phyloP scores from a whole-genome alignment of 2,113 vertebrate species.

The Peromyscus polionotus region DNA sequence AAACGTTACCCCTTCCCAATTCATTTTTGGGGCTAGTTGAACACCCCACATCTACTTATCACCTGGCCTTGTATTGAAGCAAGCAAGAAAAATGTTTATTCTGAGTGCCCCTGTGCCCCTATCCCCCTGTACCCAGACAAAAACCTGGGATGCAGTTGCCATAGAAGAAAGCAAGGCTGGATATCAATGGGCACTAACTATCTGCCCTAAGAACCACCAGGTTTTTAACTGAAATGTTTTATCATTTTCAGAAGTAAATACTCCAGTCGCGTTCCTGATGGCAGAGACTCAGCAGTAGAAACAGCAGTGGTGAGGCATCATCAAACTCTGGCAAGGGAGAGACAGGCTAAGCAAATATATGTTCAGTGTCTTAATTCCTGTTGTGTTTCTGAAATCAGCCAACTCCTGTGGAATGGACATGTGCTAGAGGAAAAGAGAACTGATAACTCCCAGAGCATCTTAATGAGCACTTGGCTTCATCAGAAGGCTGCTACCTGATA shows the following conservation, averaged over 20 bases:
- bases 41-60: neutral
- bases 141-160: neutral
- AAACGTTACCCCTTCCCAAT: neutral
- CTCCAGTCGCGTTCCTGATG: neutral
- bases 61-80: neutral
- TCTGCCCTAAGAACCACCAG: neutral
- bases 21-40: neutral
- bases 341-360: constrained; percentile 45
- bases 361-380: constrained; percentile 1
- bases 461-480: neutral
- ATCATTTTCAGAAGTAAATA: constrained; percentile 1
- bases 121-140: neutral
- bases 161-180: neutral
- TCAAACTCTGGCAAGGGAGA: constrained; percentile 20
- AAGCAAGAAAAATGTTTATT: neutral
- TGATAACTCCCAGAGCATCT: neutral
- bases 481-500: neutral
- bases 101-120: neutral
- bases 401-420: constrained; percentile 37
- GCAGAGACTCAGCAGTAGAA: neutral
- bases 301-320: constrained; percentile 18
- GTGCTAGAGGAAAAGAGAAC: constrained; percentile 39
- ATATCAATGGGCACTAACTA: neutral
- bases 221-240: neutral
- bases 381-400: constrained; percentile 65